phyloP scores from a whole-genome alignment of 2,797 vertebrate species.

The Pantherophis vulpinus region DNA sequence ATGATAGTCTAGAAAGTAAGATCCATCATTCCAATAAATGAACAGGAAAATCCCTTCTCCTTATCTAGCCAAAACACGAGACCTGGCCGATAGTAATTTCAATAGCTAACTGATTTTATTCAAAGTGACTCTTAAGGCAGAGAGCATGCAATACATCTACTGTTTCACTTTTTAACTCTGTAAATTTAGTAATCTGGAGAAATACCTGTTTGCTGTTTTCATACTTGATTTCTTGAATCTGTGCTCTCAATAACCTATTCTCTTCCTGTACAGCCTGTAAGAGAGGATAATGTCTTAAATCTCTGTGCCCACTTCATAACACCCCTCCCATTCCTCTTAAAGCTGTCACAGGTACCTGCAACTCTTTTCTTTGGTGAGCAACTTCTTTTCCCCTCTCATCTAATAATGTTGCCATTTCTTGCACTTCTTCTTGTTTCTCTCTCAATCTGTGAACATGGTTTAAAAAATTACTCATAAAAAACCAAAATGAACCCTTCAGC shows the following conservation, averaged over 20 bases:
- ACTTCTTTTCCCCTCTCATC: conserved; percentile 76
- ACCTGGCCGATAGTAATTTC: not conserved
- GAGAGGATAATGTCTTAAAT: not conserved
- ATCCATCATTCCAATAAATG: not conserved
- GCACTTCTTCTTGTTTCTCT: conserved; percentile 80
- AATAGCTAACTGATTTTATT: not conserved
- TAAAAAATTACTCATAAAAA: not conserved
- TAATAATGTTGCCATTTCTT: conserved; percentile 76
- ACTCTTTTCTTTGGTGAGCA: conserved; percentile 74
- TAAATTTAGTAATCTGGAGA: not conserved
- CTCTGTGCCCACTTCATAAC: conserved; percentile 4
- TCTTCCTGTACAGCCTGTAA: conserved; percentile 71
- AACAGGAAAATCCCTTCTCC: not conserved
- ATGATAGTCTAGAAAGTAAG: not conserved
- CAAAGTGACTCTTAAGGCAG: not conserved
- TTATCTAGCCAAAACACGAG: not conserved
- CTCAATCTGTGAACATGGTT: conserved; percentile 72
- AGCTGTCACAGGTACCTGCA: conserved; percentile 68
- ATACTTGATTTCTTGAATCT: conserved; percentile 71
- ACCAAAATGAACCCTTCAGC: not conserved
- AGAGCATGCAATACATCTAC: not conserved
- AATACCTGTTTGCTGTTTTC: conserved; percentile 71
- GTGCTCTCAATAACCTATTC: conserved; percentile 69
- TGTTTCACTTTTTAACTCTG: not conserved
- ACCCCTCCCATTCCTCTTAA: not conserved